Evolutionary conservation across 2,113 vertebrate species (phyloP).

Genomic region (Trematocara variabile): DNA sequence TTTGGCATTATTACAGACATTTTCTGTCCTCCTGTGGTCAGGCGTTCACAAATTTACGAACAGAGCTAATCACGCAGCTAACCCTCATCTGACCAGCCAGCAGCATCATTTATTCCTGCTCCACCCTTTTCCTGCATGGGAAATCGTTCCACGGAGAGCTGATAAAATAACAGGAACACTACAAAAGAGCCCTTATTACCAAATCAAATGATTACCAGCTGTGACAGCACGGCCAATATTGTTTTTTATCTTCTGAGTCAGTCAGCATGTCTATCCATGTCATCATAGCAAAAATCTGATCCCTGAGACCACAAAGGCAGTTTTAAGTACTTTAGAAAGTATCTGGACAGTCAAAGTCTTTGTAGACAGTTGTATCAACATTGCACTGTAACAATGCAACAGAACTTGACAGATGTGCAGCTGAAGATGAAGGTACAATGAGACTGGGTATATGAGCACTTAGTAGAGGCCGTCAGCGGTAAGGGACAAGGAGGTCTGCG

Average conservation of each 20-base stretch:
- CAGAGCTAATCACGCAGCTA: conserved; percentile 8
- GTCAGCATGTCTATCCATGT: not conserved
- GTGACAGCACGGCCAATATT: not conserved
- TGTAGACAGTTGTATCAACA: not conserved
- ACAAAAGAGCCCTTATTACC: conserved; percentile 4
- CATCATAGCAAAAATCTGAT: not conserved
- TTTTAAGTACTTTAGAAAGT: not conserved
- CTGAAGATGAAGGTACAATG: not conserved
- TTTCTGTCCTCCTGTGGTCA: conserved; percentile 37
- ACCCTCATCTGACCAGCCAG: conserved; percentile 23
- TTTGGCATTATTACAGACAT: conserved; percentile 37
- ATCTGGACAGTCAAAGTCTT: not conserved
- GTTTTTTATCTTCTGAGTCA: not conserved
- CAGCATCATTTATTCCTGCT: conserved; percentile 27
- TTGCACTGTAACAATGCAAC: not conserved
- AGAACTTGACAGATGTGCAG: not conserved
- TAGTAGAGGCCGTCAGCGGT: not conserved
- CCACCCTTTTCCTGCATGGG: conserved; percentile 31
- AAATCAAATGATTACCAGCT: conserved; percentile 35
- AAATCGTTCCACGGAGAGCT: conserved; percentile 13
- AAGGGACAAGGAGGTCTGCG: not conserved
- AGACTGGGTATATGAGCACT: not conserved
- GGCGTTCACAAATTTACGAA: conserved; percentile 37
- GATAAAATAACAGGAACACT: conserved; percentile 25
- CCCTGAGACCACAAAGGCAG: not conserved